phyloP scores from a whole-genome alignment of 2,888 invertebrate genomes.

The Doris montereyensis region DNA sequence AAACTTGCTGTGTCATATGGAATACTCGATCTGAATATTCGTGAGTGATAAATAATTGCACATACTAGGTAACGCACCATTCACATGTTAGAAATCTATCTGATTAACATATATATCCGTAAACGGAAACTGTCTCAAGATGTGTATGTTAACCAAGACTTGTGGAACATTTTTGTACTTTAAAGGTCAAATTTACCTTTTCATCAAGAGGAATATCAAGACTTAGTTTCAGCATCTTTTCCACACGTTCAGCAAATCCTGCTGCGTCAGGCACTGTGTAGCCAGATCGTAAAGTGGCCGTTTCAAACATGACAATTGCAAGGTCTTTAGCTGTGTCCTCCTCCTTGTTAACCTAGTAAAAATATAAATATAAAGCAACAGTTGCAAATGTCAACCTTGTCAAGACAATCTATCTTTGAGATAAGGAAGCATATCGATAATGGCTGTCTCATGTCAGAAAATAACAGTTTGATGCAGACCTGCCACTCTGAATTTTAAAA shows the following conservation, averaged over 20 bases:
- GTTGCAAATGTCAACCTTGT: no score
- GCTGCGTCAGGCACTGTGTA: conserved; percentile 89
- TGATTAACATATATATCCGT: not conserved
- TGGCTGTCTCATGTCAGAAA: no score
- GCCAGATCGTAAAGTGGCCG: conserved; percentile 93
- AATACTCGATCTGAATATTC: no score
- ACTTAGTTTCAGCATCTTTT: conserved; percentile 83
- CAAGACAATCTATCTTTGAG: no score
- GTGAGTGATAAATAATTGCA: no score
- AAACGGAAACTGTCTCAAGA: not conserved
- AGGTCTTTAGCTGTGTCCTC: conserved; percentile 87
- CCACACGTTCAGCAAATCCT: conserved; percentile 91
- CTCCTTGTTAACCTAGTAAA: conserved; percentile 78
- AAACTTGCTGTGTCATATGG: no score
- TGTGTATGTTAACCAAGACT: no score
- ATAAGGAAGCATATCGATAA: no score
- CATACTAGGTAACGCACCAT: not conserved
- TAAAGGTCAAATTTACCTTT: conserved; percentile 68
- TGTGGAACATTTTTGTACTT: not conserved
- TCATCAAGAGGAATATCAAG: conserved; percentile 79
- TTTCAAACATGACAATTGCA: conserved; percentile 83
- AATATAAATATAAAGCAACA: conserved; percentile 3
- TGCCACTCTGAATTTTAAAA: no score
- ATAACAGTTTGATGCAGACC: no score
- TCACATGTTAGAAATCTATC: not conserved